Evolutionary conservation across 2,797 vertebrate genomes (phyloP).

Genomic region (Trichosurus vulpecula): DNA sequence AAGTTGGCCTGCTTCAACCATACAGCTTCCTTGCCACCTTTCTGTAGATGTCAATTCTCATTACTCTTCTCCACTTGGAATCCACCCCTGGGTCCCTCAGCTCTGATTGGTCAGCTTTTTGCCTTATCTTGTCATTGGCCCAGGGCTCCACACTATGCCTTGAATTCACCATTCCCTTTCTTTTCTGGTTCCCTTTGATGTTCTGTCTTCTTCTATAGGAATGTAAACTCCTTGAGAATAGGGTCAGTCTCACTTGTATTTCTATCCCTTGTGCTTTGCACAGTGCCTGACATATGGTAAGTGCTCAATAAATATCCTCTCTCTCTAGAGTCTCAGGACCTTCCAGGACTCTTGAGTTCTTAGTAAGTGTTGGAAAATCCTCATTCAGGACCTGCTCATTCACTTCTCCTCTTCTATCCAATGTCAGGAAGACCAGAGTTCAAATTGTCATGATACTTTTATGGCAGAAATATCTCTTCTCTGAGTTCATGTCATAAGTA

Average conservation of each 20-base stretch:
- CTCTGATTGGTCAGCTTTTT: neutral
- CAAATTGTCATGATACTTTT: neutral
- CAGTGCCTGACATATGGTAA: neutral
- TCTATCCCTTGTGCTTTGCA: neutral
- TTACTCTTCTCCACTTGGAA: neutral
- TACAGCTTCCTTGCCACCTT: neutral
- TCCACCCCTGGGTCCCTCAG: neutral
- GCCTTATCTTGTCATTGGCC: neutral
- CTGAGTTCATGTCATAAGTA: neutral
- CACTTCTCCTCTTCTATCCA: neutral
- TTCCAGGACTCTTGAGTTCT: too few species aligned
- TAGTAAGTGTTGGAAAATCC: too few species aligned
- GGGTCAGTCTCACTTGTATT: neutral
- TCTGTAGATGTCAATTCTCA: neutral
- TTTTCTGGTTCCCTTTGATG: neutral
- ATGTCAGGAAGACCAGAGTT: too few species aligned
- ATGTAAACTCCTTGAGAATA: neutral
- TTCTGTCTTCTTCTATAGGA: neutral
- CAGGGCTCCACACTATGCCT: neutral
- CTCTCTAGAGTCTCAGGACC: too few species aligned
- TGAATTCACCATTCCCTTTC: neutral
- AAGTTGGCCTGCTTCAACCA: neutral
- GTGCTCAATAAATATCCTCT: neutral
- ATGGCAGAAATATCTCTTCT: neutral
- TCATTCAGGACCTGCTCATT: neutral